Conservation (phyloP, 2,888 invertebrate species). For the Lathronympha strigana region DNA sequence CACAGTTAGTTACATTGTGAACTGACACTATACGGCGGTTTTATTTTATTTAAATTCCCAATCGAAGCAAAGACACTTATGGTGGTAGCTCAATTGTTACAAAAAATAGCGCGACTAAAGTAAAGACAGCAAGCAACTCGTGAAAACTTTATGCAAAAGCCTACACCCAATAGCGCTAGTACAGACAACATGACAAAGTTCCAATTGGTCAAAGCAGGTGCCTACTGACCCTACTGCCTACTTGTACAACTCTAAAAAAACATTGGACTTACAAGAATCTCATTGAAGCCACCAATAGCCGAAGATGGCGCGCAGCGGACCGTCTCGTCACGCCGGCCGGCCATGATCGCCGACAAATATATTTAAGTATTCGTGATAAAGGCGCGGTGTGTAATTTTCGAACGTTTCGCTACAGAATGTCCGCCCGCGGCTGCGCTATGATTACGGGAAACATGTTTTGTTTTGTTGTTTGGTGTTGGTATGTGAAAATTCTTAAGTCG, state of each 20-base stretch:
- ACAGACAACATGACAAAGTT: neutral
- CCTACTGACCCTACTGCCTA: too few species aligned
- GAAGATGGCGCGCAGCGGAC: slow-evolving; percentile 59
- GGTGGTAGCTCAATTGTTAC: neutral
- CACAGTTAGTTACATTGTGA: too few species aligned
- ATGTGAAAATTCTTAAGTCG: slow-evolving; percentile 16
- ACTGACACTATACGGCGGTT: too few species aligned
- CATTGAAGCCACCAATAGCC: slow-evolving; percentile 49
- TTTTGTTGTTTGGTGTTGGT: slow-evolving; percentile 22
- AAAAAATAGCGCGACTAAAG: too few species aligned
- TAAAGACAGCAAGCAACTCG: neutral
- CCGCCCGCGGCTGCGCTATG: slow-evolving; percentile 51
- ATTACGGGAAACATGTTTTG: slow-evolving; percentile 44
- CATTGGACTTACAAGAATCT: slow-evolving; percentile 5
- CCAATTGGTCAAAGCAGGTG: neutral
- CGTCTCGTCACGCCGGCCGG: slow-evolving; percentile 68
- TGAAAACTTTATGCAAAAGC: neutral
- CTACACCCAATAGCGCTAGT: neutral
- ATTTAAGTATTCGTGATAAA: slow-evolving; percentile 72
- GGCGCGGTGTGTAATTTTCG: slow-evolving; percentile 66
- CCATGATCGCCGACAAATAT: slow-evolving; percentile 71
- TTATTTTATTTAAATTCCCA: too few species aligned
- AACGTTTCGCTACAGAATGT: slow-evolving; percentile 61
- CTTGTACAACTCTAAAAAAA: too few species aligned
- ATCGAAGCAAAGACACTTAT: too few species aligned